Evolutionary conservation across 2,888 invertebrate species (phyloP).

Genomic region (Flexamia atlantica): DNA sequence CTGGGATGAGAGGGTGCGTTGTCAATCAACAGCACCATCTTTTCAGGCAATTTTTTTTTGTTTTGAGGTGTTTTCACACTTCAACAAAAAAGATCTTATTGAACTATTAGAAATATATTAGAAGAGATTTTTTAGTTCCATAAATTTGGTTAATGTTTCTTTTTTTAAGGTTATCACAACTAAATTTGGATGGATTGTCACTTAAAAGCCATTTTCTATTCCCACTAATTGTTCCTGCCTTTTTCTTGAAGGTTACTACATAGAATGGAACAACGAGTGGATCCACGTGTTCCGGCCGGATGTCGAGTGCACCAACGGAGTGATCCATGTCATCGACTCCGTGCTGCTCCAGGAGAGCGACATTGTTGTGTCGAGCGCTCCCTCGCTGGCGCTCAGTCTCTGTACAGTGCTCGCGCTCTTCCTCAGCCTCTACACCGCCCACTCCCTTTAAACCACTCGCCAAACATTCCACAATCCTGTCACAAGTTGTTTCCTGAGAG

Average conservation of each 20-base stretch:
- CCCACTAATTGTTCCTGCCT: too few species aligned
- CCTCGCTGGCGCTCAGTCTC: conserved; percentile 60
- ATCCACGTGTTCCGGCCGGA: conserved; percentile 93
- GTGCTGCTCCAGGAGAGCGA: conserved; percentile 92
- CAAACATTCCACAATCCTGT: neutral
- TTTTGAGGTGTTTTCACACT: too few species aligned
- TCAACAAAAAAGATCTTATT: too few species aligned
- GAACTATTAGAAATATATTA: too few species aligned
- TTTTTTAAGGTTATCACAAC: too few species aligned
- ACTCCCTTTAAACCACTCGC: conserved; percentile 49
- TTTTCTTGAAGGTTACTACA: conserved; percentile 83
- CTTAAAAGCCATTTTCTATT: too few species aligned
- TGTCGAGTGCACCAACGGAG: conserved; percentile 96
- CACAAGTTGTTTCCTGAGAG: neutral
- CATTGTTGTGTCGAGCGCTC: conserved; percentile 80
- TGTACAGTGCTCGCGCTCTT: conserved; percentile 56
- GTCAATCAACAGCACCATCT: too few species aligned
- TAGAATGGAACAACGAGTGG: conserved; percentile 91
- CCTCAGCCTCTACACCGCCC: conserved; percentile 61
- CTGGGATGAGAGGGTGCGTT: too few species aligned
- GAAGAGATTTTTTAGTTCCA: too few species aligned
- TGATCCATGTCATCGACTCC: conserved; percentile 95
- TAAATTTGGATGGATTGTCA: too few species aligned
- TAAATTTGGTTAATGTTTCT: too few species aligned
- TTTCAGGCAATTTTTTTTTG: too few species aligned